Conservation (phyloP, 2,888 invertebrate genomes). For the Sarcophaga rosellei region DNA sequence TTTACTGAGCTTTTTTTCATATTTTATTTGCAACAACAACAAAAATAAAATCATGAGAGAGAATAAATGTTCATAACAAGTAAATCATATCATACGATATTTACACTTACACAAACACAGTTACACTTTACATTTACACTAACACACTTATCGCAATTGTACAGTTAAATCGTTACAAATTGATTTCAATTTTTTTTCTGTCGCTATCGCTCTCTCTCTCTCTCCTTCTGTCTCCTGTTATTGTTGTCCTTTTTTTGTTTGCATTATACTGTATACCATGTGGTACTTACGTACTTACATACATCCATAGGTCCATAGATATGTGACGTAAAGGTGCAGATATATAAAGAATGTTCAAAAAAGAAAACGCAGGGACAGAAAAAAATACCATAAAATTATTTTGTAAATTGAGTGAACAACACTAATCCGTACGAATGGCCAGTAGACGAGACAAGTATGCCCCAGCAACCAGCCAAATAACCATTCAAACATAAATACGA, state of each 20-base stretch:
- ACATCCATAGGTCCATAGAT: background rate
- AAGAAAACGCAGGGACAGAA: background rate
- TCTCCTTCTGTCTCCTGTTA: background rate
- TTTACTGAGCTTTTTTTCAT: background rate
- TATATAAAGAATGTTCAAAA: slow-evolving; percentile 17
- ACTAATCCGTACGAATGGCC: slow-evolving; percentile 51
- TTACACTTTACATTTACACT: slow-evolving; percentile 34
- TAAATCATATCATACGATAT: slow-evolving; percentile 59
- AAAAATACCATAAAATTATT: slow-evolving; percentile 15
- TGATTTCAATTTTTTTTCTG: slow-evolving; percentile 57
- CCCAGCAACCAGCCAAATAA: background rate
- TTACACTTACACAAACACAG: slow-evolving; percentile 31
- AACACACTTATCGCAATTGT: slow-evolving; percentile 40
- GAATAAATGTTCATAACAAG: background rate
- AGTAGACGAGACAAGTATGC: background rate
- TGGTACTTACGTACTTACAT: background rate
- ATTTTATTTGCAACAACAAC: background rate
- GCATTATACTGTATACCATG: background rate
- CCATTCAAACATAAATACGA: background rate
- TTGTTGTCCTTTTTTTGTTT: slow-evolving; percentile 12
- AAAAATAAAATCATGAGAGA: background rate
- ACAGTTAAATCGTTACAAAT: slow-evolving; percentile 67
- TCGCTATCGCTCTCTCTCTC: background rate
- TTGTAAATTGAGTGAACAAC: slow-evolving; percentile 64
- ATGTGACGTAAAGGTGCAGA: background rate